Evolutionary conservation across 2,888 invertebrate species (phyloP).

Genomic region (Hirtodrosophila trivittata): DNA sequence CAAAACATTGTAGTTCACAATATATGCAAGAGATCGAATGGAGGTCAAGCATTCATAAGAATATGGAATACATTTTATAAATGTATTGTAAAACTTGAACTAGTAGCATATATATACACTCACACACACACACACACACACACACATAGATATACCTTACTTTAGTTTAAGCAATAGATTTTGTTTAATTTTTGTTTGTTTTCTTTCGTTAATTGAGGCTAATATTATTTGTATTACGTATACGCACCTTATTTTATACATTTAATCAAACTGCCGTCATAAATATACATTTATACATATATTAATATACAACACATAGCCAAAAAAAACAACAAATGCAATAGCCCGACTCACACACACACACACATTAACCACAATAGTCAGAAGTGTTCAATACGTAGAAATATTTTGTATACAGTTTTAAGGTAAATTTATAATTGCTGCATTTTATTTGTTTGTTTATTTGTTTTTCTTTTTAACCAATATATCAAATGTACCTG

Average conservation of each 20-base stretch:
- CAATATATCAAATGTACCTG: slow-evolving; percentile 80
- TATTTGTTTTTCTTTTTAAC: slow-evolving; percentile 40
- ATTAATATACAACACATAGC: slow-evolving; percentile 42
- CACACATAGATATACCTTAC: slow-evolving; percentile 10
- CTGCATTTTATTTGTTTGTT: slow-evolving; percentile 64
- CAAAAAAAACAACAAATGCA: slow-evolving; percentile 53
- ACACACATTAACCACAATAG: slow-evolving; percentile 58
- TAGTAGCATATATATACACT: slow-evolving; percentile 56
- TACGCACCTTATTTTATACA: slow-evolving; percentile 23
- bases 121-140: slow-evolving; percentile 13
- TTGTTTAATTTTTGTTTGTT: slow-evolving; percentile 63
- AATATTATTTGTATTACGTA: slow-evolving; percentile 51
- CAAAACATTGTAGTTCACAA: slow-evolving; percentile 52
- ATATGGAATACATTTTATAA: slow-evolving; percentile 77
- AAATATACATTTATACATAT: slow-evolving; percentile 42
- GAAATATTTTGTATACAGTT: slow-evolving; percentile 48
- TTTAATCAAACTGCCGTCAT: slow-evolving; percentile 47
- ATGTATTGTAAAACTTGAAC: slow-evolving; percentile 71
- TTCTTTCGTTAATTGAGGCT: slow-evolving; percentile 68
- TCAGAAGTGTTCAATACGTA: slow-evolving; percentile 70
- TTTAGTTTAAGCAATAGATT: slow-evolving; percentile 22
- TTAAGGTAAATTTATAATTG: slow-evolving; percentile 45
- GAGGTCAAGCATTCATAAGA: slow-evolving; percentile 49
- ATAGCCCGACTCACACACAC: slow-evolving; percentile 58
- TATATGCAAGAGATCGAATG: slow-evolving; percentile 27